These are phyloP conservation scores for Caenorhabditis remanei DNA, from an alignment of 1,140 invertebrate species.

Conservation along the genomic window DNA sequence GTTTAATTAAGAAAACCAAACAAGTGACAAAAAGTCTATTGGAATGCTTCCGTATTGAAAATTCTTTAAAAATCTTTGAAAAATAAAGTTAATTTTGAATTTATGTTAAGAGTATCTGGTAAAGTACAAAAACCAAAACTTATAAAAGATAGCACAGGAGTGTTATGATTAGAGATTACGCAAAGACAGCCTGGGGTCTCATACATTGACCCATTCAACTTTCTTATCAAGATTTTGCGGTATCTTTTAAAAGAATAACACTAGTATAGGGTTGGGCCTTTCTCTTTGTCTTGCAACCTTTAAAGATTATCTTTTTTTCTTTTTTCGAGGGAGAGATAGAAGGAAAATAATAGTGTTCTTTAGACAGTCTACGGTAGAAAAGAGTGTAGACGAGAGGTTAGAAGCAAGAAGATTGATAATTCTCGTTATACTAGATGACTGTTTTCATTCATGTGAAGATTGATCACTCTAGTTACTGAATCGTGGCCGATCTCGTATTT, in stretches of 20 bases:
- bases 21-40: not conserved
- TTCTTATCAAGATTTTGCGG: conserved; percentile 17
- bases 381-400: not conserved
- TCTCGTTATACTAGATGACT: not conserved
- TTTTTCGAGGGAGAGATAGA: not conserved
- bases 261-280: not conserved
- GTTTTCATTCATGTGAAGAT: not conserved
- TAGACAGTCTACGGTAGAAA: not conserved
- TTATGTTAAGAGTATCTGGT: no score
- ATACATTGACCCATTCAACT: not conserved
- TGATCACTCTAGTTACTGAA: not conserved
- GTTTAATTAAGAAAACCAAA: conserved; percentile 25
- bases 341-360: not conserved
- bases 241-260: conserved; percentile 24
- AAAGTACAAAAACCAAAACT: conserved; percentile 8
- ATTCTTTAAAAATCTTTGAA: no score
- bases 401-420: conserved; percentile 17
- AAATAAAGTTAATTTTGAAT: no score
- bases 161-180: not conserved
- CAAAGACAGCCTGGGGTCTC: no score
- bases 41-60: not conserved
- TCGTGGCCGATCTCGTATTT: not conserved
- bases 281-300: conserved; percentile 11
- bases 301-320: not conserved
- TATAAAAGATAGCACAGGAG: not conserved